A percentile compares a stretch with the other conserved stretches of the same genome.
Conservation (phyloP, 2,888 invertebrate species). For the Silvanus unidentatus region DNA sequence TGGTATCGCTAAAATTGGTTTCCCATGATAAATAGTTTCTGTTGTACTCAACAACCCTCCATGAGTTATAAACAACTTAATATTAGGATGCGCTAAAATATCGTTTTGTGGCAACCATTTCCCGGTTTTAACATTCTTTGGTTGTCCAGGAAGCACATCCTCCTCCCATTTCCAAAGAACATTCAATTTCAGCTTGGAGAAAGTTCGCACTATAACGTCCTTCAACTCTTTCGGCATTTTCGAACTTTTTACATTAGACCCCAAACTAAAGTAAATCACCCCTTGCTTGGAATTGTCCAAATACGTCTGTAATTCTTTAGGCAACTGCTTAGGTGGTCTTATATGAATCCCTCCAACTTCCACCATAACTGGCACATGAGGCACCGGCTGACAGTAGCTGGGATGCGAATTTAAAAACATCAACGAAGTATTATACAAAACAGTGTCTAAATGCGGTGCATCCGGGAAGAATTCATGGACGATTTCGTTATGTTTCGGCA, state of each 20-base stretch:
- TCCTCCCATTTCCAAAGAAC: no score
- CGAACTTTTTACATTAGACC: constrained; percentile 53
- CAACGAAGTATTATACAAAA: constrained; percentile 30
- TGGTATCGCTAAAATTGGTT: constrained; percentile 50
- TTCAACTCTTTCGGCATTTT: constrained; percentile 50
- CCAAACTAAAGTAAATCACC: constrained; percentile 55
- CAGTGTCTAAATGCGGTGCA: constrained; percentile 21
- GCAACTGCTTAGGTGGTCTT: constrained; percentile 46
- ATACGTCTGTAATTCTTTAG: constrained; percentile 39
- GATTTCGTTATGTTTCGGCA: constrained; percentile 25
- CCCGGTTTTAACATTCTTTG: constrained; percentile 52
- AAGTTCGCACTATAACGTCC: constrained; percentile 51
- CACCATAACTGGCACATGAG: constrained; percentile 29
- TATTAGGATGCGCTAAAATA: constrained; percentile 35
- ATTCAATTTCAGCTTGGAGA: constrained; percentile 56
- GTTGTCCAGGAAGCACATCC: constrained; percentile 51
- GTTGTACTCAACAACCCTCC: no score
- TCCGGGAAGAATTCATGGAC: constrained; percentile 24
- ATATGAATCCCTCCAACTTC: constrained; percentile 43
- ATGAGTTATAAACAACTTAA: no score
- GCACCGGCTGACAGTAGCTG: constrained; percentile 46
- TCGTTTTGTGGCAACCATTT: constrained; percentile 63
- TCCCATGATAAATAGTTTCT: no score
- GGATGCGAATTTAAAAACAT: constrained; percentile 43
- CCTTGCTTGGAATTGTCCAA: constrained; percentile 45